A percentile compares a stretch with the other conserved stretches of the same genome.
phyloP scores from a whole-genome alignment of 2,888 invertebrate species.

The Automeris io region DNA sequence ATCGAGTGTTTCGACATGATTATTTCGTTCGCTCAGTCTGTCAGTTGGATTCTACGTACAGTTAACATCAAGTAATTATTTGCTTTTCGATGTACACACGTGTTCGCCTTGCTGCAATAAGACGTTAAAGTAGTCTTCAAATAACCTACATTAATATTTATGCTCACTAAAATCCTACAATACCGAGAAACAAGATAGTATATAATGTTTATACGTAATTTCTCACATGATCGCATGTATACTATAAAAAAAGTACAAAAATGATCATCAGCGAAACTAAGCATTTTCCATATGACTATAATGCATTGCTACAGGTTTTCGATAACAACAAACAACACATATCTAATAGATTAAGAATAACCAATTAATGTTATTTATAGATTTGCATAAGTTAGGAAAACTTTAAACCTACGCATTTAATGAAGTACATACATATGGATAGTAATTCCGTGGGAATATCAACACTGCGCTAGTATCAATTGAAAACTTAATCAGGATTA shows the following conservation, averaged over 20 bases:
- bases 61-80: conserved; percentile 47
- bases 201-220: too few species aligned
- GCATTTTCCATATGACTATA: too few species aligned
- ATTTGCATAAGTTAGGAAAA: conserved; percentile 2
- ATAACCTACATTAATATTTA: too few species aligned
- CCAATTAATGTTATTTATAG: conserved; percentile 1
- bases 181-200: too few species aligned
- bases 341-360: not conserved
- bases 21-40: conserved; percentile 42
- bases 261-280: too few species aligned
- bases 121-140: not conserved
- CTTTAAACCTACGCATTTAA: not conserved
- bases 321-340: not conserved
- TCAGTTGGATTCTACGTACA: conserved; percentile 33
- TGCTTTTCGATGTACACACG: conserved; percentile 32
- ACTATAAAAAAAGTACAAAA: too few species aligned
- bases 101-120: conserved; percentile 35
- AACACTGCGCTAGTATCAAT: not conserved
- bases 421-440: not conserved
- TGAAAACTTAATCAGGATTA: not conserved
- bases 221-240: too few species aligned
- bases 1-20: conserved; percentile 45
- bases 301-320: not conserved
- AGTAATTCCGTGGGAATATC: not conserved
- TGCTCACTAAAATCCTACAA: too few species aligned